A percentile compares a stretch with the other conserved stretches of the same genome.
phyloP scores from a whole-genome alignment of 1,140 invertebrate genomes.

The Diachasmimorpha longicaudata region DNA sequence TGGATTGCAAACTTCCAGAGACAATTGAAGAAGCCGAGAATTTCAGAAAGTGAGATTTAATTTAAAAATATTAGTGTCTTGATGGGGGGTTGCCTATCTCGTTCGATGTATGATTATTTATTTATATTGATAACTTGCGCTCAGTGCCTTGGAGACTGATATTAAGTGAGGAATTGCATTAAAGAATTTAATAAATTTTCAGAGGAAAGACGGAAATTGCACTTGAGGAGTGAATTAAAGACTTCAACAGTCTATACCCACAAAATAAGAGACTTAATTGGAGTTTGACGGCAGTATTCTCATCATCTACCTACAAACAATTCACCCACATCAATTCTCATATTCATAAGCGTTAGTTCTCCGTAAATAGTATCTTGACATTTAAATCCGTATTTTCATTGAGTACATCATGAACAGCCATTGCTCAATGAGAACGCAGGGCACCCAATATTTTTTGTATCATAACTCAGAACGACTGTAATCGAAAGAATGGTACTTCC shows the following conservation, averaged over 20 bases:
- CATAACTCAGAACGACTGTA: too few species aligned
- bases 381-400: neutral
- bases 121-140: neutral
- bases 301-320: neutral
- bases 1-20: constrained; percentile 66
- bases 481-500: neutral
- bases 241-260: neutral
- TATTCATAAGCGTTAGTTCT: neutral
- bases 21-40: constrained; percentile 67
- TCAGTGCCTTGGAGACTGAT: neutral
- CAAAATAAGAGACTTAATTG: neutral
- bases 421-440: neutral
- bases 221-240: neutral
- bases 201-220: neutral
- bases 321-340: neutral
- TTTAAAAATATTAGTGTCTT: neutral
- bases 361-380: neutral
- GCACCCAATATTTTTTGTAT: neutral
- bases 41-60: constrained; percentile 57
- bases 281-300: neutral
- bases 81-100: neutral
- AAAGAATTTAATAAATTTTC: neutral
- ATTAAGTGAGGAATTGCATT: neutral
- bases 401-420: neutral
- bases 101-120: neutral